Conservation (phyloP, 2,797 vertebrate genomes). For the Arctocebus calabarensis region DNA sequence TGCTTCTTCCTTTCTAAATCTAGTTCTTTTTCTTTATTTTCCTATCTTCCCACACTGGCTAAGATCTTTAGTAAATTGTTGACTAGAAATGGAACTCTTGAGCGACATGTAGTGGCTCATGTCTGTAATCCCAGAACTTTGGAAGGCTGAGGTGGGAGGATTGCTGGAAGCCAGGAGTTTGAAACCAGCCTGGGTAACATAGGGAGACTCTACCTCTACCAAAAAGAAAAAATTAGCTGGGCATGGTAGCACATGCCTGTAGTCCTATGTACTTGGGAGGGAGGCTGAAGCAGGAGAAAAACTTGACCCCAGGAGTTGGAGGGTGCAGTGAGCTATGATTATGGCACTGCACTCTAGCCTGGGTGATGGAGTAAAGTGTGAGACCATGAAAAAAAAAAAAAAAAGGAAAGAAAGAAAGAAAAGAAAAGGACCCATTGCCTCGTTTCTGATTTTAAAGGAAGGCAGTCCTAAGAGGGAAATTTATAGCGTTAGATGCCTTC, state of each 20-base stretch:
- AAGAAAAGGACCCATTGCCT: neutral
- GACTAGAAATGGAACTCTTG: neutral
- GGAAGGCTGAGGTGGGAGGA: no score
- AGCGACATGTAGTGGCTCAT: no score
- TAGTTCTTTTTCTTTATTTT: constrained; percentile 37
- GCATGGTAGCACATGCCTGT: no score
- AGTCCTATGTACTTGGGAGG: no score
- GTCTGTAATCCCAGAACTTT: no score
- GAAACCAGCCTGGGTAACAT: no score
- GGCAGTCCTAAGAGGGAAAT: no score
- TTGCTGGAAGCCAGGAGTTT: no score
- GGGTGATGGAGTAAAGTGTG: neutral
- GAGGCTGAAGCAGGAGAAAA: no score
- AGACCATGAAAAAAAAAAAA: neutral
- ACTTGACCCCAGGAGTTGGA: neutral
- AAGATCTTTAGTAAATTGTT: constrained; percentile 15
- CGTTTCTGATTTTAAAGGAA: neutral
- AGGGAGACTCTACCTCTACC: no score
- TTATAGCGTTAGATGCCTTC: no score
- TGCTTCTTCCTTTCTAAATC: constrained; percentile 9
- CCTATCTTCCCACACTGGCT: neutral
- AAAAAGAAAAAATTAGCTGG: no score
- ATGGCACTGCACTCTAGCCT: neutral
- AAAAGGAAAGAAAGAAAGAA: neutral
- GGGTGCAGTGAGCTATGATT: neutral